A percentile compares a stretch with the other conserved stretches of the same genome.
Conservation (phyloP, 2,888 invertebrate species). For the Lasiommata megera region DNA sequence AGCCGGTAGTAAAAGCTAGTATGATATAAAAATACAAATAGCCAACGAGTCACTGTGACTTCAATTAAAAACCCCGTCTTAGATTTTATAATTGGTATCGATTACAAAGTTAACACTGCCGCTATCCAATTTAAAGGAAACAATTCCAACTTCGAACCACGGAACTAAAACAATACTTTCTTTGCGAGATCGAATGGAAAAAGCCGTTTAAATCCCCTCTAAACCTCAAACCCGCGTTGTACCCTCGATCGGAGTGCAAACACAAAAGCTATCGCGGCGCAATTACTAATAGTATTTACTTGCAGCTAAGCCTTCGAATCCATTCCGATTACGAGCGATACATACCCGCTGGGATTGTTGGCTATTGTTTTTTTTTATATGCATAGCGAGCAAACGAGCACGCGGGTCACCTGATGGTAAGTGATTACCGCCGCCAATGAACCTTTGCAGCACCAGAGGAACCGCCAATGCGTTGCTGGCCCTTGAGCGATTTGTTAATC, state of each 20-base stretch:
- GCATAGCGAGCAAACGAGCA: too few species aligned
- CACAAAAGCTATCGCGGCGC: constrained; percentile 29
- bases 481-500: too few species aligned
- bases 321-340: constrained; percentile 37
- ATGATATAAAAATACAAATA: too few species aligned
- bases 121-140: constrained; percentile 3
- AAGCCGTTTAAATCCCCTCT: constrained; percentile 19
- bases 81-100: too few species aligned
- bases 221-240: constrained; percentile 14
- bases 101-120: not conserved
- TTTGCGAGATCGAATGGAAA: constrained; percentile 10
- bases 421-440: too few species aligned
- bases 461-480: too few species aligned
- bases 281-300: constrained; percentile 46
- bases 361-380: too few species aligned
- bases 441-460: too few species aligned
- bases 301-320: constrained; percentile 40
- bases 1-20: too few species aligned
- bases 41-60: too few species aligned
- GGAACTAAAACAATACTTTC: constrained; percentile 4
- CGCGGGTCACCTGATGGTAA: too few species aligned
- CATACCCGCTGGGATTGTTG: constrained; percentile 20
- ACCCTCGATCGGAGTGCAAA: constrained; percentile 22
- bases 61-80: too few species aligned
- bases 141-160: not conserved